Evolutionary conservation across 2,888 invertebrate species (phyloP).

Genomic region (Agrochola lychnidis): DNA sequence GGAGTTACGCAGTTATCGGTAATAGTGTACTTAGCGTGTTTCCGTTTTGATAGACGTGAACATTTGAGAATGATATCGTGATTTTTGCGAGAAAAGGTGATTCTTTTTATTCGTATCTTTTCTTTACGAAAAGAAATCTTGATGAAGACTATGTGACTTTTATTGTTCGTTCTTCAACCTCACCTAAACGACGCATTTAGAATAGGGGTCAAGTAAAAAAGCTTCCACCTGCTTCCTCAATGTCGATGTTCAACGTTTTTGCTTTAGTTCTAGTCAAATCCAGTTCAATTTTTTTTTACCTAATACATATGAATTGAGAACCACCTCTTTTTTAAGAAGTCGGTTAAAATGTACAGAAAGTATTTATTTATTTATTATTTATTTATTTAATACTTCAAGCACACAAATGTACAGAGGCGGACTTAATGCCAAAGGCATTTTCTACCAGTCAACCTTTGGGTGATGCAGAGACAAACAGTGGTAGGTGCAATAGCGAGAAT

Average conservation of each 20-base stretch:
- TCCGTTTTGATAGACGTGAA: conserved; percentile 11
- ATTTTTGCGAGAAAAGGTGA: neutral
- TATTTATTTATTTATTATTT: no score
- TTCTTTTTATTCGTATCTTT: neutral
- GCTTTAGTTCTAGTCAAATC: neutral
- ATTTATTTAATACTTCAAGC: no score
- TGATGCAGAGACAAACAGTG: no score
- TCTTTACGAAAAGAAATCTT: neutral
- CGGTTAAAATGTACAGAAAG: neutral
- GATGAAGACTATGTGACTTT: neutral
- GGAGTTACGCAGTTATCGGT: conserved; percentile 23
- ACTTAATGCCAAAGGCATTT: no score
- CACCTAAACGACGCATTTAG: neutral
- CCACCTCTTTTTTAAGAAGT: no score
- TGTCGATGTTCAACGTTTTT: neutral
- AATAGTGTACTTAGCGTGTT: conserved; percentile 18
- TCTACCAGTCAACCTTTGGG: no score
- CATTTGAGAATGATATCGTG: conserved; percentile 6
- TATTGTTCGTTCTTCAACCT: neutral
- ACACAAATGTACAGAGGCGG: no score
- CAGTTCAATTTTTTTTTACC: neutral
- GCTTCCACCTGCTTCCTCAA: no score
- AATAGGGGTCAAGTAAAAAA: neutral
- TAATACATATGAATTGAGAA: neutral
- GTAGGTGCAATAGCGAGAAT: no score